These are phyloP conservation scores for Netelia inedita DNA, from an alignment of 2,888 invertebrate genomes.

Conservation along the genomic window DNA sequence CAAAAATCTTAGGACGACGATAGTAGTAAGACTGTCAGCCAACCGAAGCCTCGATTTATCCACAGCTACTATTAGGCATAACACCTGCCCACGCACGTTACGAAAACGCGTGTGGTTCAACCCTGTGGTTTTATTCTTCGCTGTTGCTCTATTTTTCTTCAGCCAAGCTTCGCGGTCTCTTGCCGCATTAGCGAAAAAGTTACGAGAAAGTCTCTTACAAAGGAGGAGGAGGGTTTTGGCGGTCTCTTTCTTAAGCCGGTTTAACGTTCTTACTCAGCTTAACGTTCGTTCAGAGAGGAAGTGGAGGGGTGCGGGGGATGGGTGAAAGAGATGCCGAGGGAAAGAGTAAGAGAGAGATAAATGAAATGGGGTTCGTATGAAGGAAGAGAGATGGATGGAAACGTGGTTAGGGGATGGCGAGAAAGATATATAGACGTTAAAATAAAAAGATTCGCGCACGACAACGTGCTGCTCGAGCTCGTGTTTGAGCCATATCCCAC, in stretches of 20 bases:
- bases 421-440: background rate
- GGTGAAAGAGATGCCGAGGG: constrained; percentile 5
- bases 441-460: constrained; percentile 13
- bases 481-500: background rate
- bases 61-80: background rate
- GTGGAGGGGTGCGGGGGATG: constrained; percentile 39
- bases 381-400: constrained; percentile 39
- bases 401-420: background rate
- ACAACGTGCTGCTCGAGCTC: background rate
- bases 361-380: constrained; percentile 20
- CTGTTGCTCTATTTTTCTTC: constrained; percentile 37
- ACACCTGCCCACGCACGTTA: background rate
- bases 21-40: no score
- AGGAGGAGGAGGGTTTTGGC: constrained; percentile 43
- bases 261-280: constrained; percentile 79
- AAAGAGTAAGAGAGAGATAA: constrained; percentile 21
- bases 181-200: constrained; percentile 79
- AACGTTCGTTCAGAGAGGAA: constrained; percentile 74
- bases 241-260: constrained; percentile 74
- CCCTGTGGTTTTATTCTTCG: constrained; percentile 67
- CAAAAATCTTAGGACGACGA: no score
- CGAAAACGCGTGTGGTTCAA: constrained; percentile 69
- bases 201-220: constrained; percentile 73
- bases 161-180: constrained; percentile 51
- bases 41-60: no score